Evolutionary conservation across 2,113 vertebrate species (phyloP).

Genomic region (Pantherophis guttatus): DNA sequence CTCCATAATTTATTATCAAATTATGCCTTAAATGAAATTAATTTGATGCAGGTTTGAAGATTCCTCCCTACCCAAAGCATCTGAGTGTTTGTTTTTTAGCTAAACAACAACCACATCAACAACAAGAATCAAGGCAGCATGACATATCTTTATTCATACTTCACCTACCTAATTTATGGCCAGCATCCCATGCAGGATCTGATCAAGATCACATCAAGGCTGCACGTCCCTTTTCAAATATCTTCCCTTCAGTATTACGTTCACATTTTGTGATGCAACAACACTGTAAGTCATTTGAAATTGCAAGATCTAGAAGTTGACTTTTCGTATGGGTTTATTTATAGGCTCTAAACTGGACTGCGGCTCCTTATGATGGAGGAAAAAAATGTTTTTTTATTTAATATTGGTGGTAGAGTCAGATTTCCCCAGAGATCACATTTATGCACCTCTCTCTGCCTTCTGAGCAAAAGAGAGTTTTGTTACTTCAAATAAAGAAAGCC

Average conservation of each 20-base stretch:
- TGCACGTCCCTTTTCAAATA: neutral
- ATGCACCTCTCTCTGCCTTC: neutral
- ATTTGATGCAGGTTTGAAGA: neutral
- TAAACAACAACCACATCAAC: neutral
- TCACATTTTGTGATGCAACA: neutral
- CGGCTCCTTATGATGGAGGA: neutral
- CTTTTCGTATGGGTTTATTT: neutral
- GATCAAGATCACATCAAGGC: neutral
- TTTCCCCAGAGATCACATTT: neutral
- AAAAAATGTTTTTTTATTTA: neutral
- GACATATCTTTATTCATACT: neutral
- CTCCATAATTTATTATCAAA: neutral
- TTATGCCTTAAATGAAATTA: neutral
- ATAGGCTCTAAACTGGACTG: neutral
- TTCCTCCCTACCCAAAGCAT: neutral
- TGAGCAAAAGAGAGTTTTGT: neutral
- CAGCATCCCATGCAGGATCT: neutral
- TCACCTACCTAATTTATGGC: neutral
- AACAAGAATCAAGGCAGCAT: neutral
- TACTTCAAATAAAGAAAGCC: neutral
- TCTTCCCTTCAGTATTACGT: neutral
- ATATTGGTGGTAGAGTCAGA: neutral
- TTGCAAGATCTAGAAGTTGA: neutral
- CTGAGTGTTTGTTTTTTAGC: neutral
- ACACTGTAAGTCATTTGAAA: neutral